Evolutionary conservation across 2,113 vertebrate genomes (phyloP).

Genomic region (Laterallus jamaicensis): DNA sequence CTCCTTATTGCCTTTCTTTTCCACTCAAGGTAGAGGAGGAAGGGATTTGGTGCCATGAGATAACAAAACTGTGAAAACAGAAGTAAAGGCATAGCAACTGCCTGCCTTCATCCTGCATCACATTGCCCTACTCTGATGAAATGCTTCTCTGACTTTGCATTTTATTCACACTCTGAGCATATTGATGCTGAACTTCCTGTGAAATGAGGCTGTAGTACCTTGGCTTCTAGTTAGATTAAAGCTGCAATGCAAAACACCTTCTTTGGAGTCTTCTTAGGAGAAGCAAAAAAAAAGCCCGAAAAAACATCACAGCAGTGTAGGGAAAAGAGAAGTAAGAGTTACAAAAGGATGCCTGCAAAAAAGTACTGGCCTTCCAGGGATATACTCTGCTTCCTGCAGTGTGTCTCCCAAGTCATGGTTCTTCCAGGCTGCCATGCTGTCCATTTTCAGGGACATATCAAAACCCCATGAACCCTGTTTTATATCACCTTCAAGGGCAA

Average conservation of each 20-base stretch:
- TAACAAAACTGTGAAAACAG: background rate
- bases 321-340: background rate
- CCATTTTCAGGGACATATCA: background rate
- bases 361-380: background rate
- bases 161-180: background rate
- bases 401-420: background rate
- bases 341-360: background rate
- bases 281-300: background rate
- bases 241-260: background rate
- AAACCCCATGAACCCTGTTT: background rate
- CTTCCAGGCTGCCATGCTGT: background rate
- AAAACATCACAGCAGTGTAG: background rate
- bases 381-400: background rate
- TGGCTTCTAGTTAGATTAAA: conserved; percentile 1
- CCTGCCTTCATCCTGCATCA: background rate
- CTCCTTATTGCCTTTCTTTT: background rate
- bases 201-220: background rate
- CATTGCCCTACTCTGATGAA: background rate
- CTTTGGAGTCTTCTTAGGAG: background rate
- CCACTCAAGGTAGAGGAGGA: background rate
- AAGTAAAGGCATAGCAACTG: background rate
- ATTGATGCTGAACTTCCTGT: background rate
- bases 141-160: background rate
- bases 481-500: conserved; percentile 21
- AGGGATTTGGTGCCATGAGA: background rate